Conservation (phyloP, 2,113 vertebrate genomes). For the Microcebus ravelobensis region DNA sequence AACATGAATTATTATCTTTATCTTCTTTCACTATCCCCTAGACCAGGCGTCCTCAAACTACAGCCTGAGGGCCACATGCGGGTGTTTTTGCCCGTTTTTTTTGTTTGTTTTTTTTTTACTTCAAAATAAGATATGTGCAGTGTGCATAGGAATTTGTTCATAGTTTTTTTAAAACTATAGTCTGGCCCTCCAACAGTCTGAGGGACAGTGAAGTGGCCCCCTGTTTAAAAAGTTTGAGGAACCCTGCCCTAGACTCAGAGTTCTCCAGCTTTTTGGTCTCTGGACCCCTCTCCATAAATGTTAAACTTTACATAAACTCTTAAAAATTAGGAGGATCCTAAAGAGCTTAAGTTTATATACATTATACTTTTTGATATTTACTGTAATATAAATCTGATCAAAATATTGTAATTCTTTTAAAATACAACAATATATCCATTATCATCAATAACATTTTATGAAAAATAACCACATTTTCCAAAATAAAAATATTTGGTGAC, state of each 20-base stretch:
- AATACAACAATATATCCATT: neutral
- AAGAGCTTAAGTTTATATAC: neutral
- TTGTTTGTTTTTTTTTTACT: too few relatives aligned
- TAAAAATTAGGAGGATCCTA: neutral
- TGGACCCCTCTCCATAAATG: neutral
- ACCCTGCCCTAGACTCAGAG: neutral
- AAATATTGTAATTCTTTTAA: neutral
- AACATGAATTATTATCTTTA: neutral
- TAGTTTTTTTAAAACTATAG: too few relatives aligned
- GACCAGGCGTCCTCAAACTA: neutral
- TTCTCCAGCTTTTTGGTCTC: neutral
- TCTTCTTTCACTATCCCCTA: neutral
- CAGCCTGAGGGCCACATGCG: too few relatives aligned
- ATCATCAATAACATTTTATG: neutral
- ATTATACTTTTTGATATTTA: neutral
- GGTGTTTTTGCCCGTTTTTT: too few relatives aligned
- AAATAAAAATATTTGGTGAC: neutral
- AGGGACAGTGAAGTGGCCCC: too few relatives aligned
- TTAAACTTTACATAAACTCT: neutral
- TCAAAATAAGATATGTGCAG: too few relatives aligned
- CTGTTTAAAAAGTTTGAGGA: too few relatives aligned
- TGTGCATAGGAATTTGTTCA: too few relatives aligned
- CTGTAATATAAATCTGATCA: neutral
- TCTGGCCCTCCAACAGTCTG: too few relatives aligned
- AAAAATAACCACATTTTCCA: conserved; percentile 9